Evolutionary conservation across 1,140 invertebrate species (phyloP), one percentile per base, ranked within the genome.

Genomic region (Apis cerana): DNA sequence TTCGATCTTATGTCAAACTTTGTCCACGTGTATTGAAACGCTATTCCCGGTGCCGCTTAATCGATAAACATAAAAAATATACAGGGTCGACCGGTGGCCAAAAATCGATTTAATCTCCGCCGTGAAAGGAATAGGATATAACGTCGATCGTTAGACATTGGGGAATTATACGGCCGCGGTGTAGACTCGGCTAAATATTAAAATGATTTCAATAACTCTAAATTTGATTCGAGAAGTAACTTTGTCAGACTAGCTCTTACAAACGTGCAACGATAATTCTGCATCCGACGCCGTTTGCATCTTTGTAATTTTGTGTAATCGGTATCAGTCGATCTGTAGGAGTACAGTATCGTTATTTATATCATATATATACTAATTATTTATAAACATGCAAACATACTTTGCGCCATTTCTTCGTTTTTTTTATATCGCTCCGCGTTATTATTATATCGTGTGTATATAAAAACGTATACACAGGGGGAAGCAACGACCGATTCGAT

Each of bases 61-160:
- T 80, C 77, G 68, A 80, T 80, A 62, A 62, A 54, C 77, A 71
- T 80, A 80, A 80, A 71, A 80, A 80, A 80, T 80, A 70, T 80
- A 80, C 17, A 19, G 48, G 27, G n/a, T 21, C 13, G 48, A 56
- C 43, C 21, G 52, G 76, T 58, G 27, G 4, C 4, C n/a, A 71
- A 80, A 80, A 80, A 61, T 80, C 77, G 77, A 80, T 80, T 43
- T 54, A 72, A 71, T 80, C 58, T 69, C 21, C 8, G 21, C 17
- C 2, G 48, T 48, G 56, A 65, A 43, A 62, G 23, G 56, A 43
- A 71, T 33, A 9, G 56, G 54, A 79, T 71, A 61, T 70, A 79
- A 62, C 54, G 52, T 68, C n/a, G 10, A 52, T 17, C 67, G 67
- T 23, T 69, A 52, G 48, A 69, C 8, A 58, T 8, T 11, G 50